phyloP scores from a whole-genome alignment of 1,140 invertebrate genomes.

The Calephelis nemesis region DNA sequence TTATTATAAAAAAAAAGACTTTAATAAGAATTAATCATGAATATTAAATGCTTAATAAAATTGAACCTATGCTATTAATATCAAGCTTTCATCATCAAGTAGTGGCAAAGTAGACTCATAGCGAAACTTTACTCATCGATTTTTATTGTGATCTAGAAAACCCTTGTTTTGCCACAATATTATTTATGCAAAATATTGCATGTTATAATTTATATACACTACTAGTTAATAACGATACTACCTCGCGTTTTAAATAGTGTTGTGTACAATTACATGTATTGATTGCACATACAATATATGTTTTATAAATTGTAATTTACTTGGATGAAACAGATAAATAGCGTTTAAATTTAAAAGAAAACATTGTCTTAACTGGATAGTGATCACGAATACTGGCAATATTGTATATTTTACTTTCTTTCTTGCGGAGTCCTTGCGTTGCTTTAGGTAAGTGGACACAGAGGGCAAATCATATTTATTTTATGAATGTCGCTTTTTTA shows the following conservation, averaged over 20 bases:
- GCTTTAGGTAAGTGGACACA: constrained; percentile 74
- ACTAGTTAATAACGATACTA: constrained; percentile 21
- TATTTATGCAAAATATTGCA: constrained; percentile 63
- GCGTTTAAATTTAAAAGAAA: not conserved
- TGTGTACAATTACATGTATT: not conserved
- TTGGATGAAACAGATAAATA: not conserved
- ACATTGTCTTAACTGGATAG: constrained; percentile 30
- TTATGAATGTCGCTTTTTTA: constrained; percentile 63
- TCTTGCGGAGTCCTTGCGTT: constrained; percentile 79
- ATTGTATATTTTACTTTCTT: constrained; percentile 77
- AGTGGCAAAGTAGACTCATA: constrained; percentile 77
- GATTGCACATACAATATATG: not conserved
- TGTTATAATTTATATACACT: constrained; percentile 36
- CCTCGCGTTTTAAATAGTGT: not conserved
- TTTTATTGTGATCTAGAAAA: constrained; percentile 49
- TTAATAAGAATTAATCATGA: not conserved
- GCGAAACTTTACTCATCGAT: constrained; percentile 76
- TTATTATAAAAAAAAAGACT: too few species aligned
- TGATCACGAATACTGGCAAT: constrained; percentile 50
- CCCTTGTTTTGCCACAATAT: constrained; percentile 70
- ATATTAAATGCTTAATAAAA: not conserved
- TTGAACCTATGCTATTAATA: constrained; percentile 4
- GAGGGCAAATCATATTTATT: constrained; percentile 53
- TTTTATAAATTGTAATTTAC: not conserved
- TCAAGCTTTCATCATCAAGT: constrained; percentile 57